Percentiles rank a stretch among this genome's conserved stretches.
phyloP scores from a whole-genome alignment of 2,113 vertebrate species.

The Carettochelys insculpta region DNA sequence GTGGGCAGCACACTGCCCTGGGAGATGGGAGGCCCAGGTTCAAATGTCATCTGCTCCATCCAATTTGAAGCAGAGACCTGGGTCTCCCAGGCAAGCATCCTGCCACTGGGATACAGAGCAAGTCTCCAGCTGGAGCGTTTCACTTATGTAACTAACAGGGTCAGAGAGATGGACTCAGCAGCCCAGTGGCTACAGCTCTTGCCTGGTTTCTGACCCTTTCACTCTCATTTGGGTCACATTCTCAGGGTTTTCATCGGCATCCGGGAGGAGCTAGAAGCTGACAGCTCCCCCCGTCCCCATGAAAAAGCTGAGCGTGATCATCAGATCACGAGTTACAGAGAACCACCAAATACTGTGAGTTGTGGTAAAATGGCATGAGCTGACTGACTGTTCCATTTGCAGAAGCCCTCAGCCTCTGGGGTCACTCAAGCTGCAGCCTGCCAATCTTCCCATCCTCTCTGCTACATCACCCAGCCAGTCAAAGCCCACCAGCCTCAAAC shows the following conservation, averaged over 20 bases:
- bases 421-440: background rate
- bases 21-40: background rate
- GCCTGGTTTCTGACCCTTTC: background rate
- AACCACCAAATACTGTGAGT: background rate
- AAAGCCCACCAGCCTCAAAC: background rate
- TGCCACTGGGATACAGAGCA: background rate
- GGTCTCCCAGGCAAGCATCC: background rate
- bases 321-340: too few relatives aligned
- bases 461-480: background rate
- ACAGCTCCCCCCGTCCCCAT: background rate
- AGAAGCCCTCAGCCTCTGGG: background rate
- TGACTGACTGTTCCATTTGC: background rate
- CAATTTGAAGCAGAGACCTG: background rate
- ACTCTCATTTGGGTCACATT: too few relatives aligned
- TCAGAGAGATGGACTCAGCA: background rate
- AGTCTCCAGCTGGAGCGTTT: background rate
- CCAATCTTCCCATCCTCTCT: background rate
- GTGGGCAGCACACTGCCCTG: background rate
- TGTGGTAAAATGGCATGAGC: background rate
- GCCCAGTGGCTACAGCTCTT: background rate
- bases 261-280: too few relatives aligned
- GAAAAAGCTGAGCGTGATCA: background rate
- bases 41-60: background rate
- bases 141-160: background rate
- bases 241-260: too few relatives aligned